These are phyloP conservation scores for Lepisosteus osseus DNA, from an alignment of 2,113 vertebrate species.

Conservation along the genomic window DNA sequence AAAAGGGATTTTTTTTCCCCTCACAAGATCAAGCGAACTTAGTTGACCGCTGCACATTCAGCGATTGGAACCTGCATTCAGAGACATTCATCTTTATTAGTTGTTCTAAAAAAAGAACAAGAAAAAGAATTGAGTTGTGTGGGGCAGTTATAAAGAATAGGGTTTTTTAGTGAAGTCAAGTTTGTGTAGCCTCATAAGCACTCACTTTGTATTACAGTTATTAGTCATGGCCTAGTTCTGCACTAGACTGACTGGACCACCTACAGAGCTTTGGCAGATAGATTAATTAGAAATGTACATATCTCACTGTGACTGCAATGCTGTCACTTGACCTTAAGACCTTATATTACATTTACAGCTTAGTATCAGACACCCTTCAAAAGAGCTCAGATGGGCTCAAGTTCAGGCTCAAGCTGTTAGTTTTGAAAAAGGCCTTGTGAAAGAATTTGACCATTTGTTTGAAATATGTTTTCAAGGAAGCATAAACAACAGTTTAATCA, in stretches of 20 bases:
- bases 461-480: slow-evolving; percentile 24
- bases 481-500: slow-evolving; percentile 33
- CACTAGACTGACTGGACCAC: slow-evolving; percentile 63
- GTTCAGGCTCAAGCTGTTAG: slow-evolving; percentile 15
- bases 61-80: too few species aligned
- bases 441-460: slow-evolving; percentile 22
- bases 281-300: slow-evolving; percentile 50
- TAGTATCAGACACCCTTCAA: slow-evolving; percentile 3
- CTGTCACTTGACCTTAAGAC: slow-evolving; percentile 55
- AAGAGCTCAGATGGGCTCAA: slow-evolving; percentile 27
- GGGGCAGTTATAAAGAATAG: too few species aligned
- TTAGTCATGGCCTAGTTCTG: slow-evolving; percentile 20
- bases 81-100: too few species aligned
- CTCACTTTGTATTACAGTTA: not conserved
- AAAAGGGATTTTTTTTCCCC: too few species aligned
- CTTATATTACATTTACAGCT: slow-evolving; percentile 39
- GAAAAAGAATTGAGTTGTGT: too few species aligned
- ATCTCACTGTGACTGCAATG: slow-evolving; percentile 31
- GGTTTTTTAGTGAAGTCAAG: too few species aligned
- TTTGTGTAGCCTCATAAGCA: too few species aligned
- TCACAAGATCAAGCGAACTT: too few species aligned
- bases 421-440: slow-evolving; percentile 4
- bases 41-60: too few species aligned
- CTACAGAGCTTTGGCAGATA: slow-evolving; percentile 51
- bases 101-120: too few species aligned